Evolutionary conservation across 2,888 invertebrate genomes (phyloP).

Genomic region (Galerucella pusilla): DNA sequence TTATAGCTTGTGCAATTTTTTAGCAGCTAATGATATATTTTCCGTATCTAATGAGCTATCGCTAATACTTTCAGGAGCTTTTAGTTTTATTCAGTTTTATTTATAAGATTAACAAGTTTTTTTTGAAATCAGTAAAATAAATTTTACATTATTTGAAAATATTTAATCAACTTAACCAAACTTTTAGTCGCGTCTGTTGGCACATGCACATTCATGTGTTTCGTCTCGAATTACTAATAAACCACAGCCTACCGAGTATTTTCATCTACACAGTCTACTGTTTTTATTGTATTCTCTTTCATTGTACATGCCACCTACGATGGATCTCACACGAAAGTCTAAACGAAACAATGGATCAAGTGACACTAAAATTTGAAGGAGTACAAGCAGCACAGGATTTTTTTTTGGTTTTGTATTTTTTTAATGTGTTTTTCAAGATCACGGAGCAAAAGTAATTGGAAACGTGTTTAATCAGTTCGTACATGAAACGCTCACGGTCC

Average conservation of each 20-base stretch:
- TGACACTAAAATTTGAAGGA: constrained; percentile 23
- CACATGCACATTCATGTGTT: not conserved
- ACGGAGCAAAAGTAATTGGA: constrained; percentile 7
- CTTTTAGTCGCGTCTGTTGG: not conserved
- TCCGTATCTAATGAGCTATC: too few species aligned
- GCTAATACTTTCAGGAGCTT: too few species aligned
- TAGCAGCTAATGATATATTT: too few species aligned
- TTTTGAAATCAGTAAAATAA: not conserved
- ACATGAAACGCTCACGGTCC: not conserved
- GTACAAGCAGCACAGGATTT: constrained; percentile 3
- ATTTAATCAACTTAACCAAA: not conserved
- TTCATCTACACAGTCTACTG: not conserved
- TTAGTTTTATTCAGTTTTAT: too few species aligned
- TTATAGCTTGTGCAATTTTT: too few species aligned
- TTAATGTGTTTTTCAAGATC: constrained; percentile 15
- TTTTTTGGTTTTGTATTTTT: constrained; percentile 14
- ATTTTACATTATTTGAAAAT: too few species aligned
- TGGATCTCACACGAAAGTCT: constrained; percentile 23
- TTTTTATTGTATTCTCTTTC: constrained; percentile 9
- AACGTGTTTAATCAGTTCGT: constrained; percentile 15
- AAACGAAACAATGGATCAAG: constrained; percentile 25
- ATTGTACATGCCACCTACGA: constrained; percentile 26
- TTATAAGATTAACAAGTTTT: too few species aligned
- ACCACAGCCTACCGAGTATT: constrained; percentile 3
- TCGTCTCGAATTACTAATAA: constrained; percentile 7